Percentiles rank a stretch among this genome's conserved stretches.
These are phyloP conservation scores for Buceros bicornis DNA, from an alignment of 2,797 vertebrate species.

Conservation along the genomic window DNA sequence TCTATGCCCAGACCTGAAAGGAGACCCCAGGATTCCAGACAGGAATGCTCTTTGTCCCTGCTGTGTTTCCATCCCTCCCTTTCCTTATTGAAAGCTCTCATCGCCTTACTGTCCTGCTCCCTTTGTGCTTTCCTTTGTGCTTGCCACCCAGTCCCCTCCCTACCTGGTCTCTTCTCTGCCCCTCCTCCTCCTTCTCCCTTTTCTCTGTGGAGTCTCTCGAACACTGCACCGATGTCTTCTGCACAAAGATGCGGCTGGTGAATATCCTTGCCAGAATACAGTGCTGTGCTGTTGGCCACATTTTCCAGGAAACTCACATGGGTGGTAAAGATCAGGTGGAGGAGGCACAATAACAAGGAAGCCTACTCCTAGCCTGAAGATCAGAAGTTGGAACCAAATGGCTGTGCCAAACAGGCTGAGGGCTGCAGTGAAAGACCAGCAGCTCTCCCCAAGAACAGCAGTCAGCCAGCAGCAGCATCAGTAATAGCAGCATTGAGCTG, in stretches of 20 bases:
- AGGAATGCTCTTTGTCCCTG: conserved; percentile 14
- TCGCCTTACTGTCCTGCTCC: background rate
- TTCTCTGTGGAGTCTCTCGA: background rate
- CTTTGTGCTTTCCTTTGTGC: background rate
- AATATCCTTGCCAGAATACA: too few species aligned
- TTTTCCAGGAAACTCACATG: background rate
- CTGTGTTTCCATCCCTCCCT: background rate
- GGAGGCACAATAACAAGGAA: background rate
- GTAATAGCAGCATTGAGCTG: fast-evolving
- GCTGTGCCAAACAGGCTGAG: background rate
- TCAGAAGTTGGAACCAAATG: background rate
- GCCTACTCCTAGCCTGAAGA: background rate
- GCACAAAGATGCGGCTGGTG: background rate
- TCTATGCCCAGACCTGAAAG: conserved; percentile 37
- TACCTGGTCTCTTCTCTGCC: background rate
- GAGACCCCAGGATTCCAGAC: background rate
- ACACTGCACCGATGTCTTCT: background rate
- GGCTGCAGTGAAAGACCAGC: background rate
- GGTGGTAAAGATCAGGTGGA: background rate
- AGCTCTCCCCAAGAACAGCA: background rate
- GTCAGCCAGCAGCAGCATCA: background rate
- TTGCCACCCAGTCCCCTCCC: background rate
- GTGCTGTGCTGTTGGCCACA: background rate
- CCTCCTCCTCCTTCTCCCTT: background rate
- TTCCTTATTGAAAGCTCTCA: too few species aligned